phyloP scores from a whole-genome alignment of 2,888 invertebrate species.

The Julus scanicus region DNA sequence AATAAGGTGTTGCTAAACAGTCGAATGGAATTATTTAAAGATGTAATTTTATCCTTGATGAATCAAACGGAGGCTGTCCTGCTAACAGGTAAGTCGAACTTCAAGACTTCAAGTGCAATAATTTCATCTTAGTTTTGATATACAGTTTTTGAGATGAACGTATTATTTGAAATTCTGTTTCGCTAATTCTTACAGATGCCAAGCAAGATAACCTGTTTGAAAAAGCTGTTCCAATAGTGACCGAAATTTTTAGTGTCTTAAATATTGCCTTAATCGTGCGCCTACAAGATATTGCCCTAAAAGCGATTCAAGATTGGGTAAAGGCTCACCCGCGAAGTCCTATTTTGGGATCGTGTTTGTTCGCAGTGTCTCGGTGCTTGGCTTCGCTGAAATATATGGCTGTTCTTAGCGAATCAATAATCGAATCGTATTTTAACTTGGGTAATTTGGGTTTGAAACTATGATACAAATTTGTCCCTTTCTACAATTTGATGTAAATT shows the following conservation, averaged over 20 bases:
- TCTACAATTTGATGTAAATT: neutral
- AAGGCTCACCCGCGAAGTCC: slow-evolving; percentile 55
- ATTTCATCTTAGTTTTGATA: too few species aligned
- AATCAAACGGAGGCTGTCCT: slow-evolving; percentile 65
- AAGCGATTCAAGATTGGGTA: slow-evolving; percentile 56
- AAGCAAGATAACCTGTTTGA: slow-evolving; percentile 50
- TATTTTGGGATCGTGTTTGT: slow-evolving; percentile 51
- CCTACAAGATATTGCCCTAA: slow-evolving; percentile 57
- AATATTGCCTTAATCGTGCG: slow-evolving; percentile 52
- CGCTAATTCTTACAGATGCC: slow-evolving; percentile 51
- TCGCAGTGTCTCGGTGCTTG: slow-evolving; percentile 52
- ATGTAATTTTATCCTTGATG: slow-evolving; percentile 63
- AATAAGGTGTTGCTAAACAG: slow-evolving; percentile 55
- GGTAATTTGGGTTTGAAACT: slow-evolving; percentile 48
- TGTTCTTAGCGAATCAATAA: slow-evolving; percentile 51
- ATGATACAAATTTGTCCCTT: neutral
- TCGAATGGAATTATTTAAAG: slow-evolving; percentile 58
- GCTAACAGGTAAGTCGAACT: slow-evolving; percentile 60
- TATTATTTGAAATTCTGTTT: neutral
- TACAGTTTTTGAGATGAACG: too few species aligned
- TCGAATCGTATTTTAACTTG: slow-evolving; percentile 55
- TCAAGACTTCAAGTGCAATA: neutral
- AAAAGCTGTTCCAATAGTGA: slow-evolving; percentile 50
- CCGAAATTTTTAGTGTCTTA: slow-evolving; percentile 55
- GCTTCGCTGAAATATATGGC: slow-evolving; percentile 55